Conservation (phyloP, 2,888 invertebrate species). For the Nasonovia ribisnigri region DNA sequence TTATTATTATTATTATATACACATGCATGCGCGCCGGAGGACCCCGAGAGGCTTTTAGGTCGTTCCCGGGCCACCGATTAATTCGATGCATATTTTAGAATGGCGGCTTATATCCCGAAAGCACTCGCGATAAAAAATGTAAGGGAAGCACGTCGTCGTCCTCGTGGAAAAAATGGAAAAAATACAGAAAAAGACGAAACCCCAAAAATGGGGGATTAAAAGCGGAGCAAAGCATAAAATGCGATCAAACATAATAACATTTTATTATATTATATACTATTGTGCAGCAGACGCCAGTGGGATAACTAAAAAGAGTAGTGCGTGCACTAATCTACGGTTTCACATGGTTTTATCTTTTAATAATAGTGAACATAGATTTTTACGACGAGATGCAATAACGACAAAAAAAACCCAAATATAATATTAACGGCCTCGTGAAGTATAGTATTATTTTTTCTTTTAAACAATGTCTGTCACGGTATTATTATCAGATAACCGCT, state of each 20-base stretch:
- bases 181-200: neutral
- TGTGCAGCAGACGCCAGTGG: neutral
- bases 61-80: conserved; percentile 64
- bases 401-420: neutral
- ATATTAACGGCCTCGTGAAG: neutral
- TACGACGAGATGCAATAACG: neutral
- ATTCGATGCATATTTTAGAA: conserved; percentile 62
- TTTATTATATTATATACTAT: neutral
- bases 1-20: neutral
- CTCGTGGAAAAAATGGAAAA: neutral
- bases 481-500: neutral
- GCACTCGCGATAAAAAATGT: conserved; percentile 54
- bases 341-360: neutral
- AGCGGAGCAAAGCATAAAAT: conserved; percentile 37
- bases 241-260: conserved; percentile 31
- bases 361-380: neutral
- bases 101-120: conserved; percentile 46
- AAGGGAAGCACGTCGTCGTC: conserved; percentile 36
- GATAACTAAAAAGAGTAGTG: neutral
- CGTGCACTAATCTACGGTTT: neutral
- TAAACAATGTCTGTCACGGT: neutral
- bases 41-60: conserved; percentile 62
- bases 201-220: conserved; percentile 38
- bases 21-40: conserved; percentile 9
- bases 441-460: neutral